These are phyloP conservation scores for Globodera ellingtonae DNA, from an alignment of 1,140 invertebrate species.

Conservation along the genomic window DNA sequence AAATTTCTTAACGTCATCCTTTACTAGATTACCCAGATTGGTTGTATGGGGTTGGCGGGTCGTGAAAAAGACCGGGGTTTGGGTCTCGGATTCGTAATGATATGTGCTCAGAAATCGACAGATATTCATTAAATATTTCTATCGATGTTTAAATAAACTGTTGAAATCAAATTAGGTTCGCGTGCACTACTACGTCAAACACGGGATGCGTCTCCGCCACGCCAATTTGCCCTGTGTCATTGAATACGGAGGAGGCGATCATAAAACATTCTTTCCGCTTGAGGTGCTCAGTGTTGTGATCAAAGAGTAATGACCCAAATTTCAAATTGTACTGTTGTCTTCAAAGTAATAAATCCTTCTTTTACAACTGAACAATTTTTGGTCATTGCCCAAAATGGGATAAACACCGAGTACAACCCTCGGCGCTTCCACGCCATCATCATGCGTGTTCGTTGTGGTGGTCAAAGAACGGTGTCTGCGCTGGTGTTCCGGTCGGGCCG, in stretches of 20 bases:
- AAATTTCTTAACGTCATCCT: too few relatives aligned
- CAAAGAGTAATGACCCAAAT: conserved; percentile 9
- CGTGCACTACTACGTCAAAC: conserved; percentile 6
- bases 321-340: conserved; percentile 11
- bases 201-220: neutral
- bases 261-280: neutral
- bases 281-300: neutral
- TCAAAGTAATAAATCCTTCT: neutral
- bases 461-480: neutral
- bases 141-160: too few relatives aligned
- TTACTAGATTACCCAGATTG: too few relatives aligned
- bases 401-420: conserved; percentile 3
- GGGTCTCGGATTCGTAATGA: too few relatives aligned
- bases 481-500: neutral
- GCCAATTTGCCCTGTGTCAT: conserved; percentile 1
- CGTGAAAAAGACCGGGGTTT: too few relatives aligned
- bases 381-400: neutral
- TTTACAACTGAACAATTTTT: neutral
- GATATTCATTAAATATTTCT: too few relatives aligned
- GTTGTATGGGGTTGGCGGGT: too few relatives aligned
- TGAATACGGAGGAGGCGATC: conserved; percentile 3
- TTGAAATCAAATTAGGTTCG: neutral
- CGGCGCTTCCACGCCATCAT: neutral
- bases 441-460: neutral
- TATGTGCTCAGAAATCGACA: too few relatives aligned